Conservation (phyloP, 2,113 vertebrate species). For the Phalacrocorax pelagicus region DNA sequence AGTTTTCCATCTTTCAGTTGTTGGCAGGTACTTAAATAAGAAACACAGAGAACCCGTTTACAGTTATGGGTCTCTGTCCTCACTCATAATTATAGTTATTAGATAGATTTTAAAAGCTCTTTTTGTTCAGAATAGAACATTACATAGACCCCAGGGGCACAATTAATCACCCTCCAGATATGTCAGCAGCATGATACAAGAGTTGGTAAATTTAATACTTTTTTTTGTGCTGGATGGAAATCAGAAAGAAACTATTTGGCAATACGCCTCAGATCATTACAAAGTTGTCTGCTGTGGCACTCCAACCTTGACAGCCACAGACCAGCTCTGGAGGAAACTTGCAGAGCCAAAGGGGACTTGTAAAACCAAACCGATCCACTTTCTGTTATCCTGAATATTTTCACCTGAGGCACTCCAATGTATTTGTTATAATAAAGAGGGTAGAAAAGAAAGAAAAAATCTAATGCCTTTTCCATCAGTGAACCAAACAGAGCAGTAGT, state of each 20-base stretch:
- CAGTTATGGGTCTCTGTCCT: conserved; percentile 27
- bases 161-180: conserved; percentile 58
- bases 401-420: background rate
- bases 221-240: conserved; percentile 47
- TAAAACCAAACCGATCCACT: background rate
- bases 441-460: background rate
- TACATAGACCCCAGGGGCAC: background rate
- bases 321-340: background rate
- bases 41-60: conserved; percentile 27
- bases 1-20: conserved; percentile 22
- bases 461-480: background rate
- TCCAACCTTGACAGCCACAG: background rate
- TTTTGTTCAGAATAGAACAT: conserved; percentile 60
- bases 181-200: conserved; percentile 42
- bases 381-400: background rate
- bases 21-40: conserved; percentile 57
- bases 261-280: conserved; percentile 32
- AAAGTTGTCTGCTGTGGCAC: conserved; percentile 35
- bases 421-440: background rate
- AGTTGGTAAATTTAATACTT: conserved; percentile 42
- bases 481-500: background rate
- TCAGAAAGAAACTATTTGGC: conserved; percentile 53
- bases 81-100: conserved; percentile 54
- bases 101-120: conserved; percentile 54
- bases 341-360: background rate